Evolutionary conservation across 2,113 vertebrate species (phyloP).

Genomic region (Polypterus bichir): DNA sequence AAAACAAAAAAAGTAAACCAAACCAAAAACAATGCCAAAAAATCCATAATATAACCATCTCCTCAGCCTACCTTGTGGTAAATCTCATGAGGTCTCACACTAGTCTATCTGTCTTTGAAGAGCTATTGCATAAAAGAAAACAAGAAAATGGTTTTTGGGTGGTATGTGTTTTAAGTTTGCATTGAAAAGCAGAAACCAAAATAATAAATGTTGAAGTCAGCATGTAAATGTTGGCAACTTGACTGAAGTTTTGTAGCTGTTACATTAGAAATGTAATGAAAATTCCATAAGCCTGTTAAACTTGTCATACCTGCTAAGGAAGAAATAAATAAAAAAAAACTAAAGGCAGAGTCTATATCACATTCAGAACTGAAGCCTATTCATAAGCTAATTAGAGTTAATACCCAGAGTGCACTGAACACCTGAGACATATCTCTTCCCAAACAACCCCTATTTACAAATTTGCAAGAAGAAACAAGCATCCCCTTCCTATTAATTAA

Average conservation of each 20-base stretch:
- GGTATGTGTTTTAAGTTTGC: conserved; percentile 7
- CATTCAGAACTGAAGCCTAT: conserved; percentile 13
- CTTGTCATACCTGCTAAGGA: not conserved
- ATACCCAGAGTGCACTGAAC: conserved; percentile 39
- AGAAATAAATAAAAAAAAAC: not conserved
- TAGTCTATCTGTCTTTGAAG: too few relatives aligned
- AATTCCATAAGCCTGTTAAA: conserved; percentile 8
- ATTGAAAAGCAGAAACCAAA: conserved; percentile 11
- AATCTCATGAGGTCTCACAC: too few relatives aligned
- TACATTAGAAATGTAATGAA: conserved; percentile 1
- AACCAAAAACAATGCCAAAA: too few relatives aligned
- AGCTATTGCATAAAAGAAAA: too few relatives aligned
- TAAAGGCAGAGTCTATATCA: not conserved
- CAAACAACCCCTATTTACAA: conserved; percentile 49
- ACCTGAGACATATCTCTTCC: conserved; percentile 48
- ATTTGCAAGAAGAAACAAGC: conserved; percentile 37
- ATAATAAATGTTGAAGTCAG: conserved; percentile 11
- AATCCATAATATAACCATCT: too few relatives aligned
- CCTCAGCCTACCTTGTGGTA: too few relatives aligned
- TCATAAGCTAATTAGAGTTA: conserved; percentile 43
- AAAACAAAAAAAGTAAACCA: too few relatives aligned
- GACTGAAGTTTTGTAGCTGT: conserved; percentile 5
- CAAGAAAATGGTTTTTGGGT: not conserved
- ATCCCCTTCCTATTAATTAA: conserved; percentile 75
- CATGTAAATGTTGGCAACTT: conserved; percentile 18